These are phyloP conservation scores for Protodeltote pygarga DNA, from an alignment of 2,888 invertebrate species.

Conservation along the genomic window DNA sequence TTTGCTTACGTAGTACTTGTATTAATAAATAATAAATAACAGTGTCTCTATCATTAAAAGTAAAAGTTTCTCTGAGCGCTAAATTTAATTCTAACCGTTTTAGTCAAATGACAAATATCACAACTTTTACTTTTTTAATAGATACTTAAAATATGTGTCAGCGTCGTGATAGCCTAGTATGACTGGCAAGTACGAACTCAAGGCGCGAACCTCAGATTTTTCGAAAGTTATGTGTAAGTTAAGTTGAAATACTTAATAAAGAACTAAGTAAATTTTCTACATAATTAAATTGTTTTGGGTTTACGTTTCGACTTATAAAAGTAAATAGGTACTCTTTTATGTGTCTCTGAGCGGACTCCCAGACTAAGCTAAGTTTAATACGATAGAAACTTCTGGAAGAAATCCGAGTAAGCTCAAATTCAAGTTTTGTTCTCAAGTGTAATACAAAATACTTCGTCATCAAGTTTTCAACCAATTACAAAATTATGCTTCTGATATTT, in stretches of 20 bases:
- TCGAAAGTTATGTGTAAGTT: too few species aligned
- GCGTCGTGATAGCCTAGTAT: too few species aligned
- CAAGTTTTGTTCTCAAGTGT: slow-evolving; percentile 3
- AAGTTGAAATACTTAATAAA: slow-evolving; percentile 2
- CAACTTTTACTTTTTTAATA: too few species aligned
- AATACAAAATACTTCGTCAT: background rate
- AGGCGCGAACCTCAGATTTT: too few species aligned
- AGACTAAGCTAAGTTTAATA: slow-evolving; percentile 8
- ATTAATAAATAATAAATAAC: too few species aligned
- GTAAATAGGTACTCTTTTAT: slow-evolving; percentile 6
- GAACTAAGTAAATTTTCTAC: slow-evolving; percentile 14
- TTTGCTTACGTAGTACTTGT: too few species aligned
- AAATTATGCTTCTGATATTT: background rate
- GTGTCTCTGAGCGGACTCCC: slow-evolving; percentile 6
- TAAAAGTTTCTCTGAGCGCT: too few species aligned
- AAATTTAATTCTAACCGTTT: too few species aligned
- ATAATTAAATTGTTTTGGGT: slow-evolving; percentile 9
- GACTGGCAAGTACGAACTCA: too few species aligned
- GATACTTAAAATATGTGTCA: too few species aligned
- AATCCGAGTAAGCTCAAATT: slow-evolving; percentile 21
- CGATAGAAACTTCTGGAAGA: slow-evolving; percentile 12
- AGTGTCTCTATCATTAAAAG: too few species aligned
- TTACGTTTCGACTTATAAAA: slow-evolving; percentile 14
- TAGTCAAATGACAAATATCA: too few species aligned
- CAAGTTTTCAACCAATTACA: slow-evolving; percentile 3